A percentile compares a stretch with the other conserved stretches of the same genome.
phyloP scores from a whole-genome alignment of 1,140 invertebrate species.

The Diplogasteroides magnus region DNA sequence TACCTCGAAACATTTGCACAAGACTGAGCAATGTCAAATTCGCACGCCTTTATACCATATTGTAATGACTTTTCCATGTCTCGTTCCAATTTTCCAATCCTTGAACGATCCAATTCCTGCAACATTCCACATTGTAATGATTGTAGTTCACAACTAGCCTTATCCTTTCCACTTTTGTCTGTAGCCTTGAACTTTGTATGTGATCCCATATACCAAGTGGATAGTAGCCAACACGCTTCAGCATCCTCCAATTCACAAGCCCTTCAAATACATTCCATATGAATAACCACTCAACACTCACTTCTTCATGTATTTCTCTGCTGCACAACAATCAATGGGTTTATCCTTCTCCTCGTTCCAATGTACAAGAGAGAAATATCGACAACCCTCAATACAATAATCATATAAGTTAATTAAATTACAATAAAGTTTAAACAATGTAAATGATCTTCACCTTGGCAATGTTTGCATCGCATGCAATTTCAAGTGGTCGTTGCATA shows the following conservation, averaged over 20 bases:
- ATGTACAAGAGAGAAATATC: conserved; percentile 38
- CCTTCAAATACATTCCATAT: conserved; percentile 20
- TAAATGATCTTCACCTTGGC: conserved; percentile 24
- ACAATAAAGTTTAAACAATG: background rate
- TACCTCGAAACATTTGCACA: conserved; percentile 44
- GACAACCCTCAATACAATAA: background rate
- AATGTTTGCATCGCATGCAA: conserved; percentile 46
- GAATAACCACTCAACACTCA: conserved; percentile 10
- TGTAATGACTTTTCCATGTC: conserved; percentile 46
- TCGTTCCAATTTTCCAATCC: conserved; percentile 34
- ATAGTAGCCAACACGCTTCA: conserved; percentile 50
- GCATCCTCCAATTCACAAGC: conserved; percentile 51
- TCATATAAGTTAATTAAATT: background rate
- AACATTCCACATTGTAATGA: background rate
- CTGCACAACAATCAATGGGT: conserved; percentile 34
- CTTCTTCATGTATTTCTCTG: conserved; percentile 46
- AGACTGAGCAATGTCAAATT: conserved; percentile 39
- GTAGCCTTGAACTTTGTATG: conserved; percentile 35
- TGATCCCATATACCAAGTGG: conserved; percentile 45
- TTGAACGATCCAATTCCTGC: conserved; percentile 19
- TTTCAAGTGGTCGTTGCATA: conserved; percentile 40
- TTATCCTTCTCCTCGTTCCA: conserved; percentile 47
- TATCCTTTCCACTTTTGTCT: conserved; percentile 11
- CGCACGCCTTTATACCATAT: conserved; percentile 46
- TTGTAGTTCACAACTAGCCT: background rate